Percentiles rank a stretch among this genome's conserved stretches.
phyloP scores from a whole-genome alignment of 2,797 vertebrate species.

The Cirrhinus mrigala region DNA sequence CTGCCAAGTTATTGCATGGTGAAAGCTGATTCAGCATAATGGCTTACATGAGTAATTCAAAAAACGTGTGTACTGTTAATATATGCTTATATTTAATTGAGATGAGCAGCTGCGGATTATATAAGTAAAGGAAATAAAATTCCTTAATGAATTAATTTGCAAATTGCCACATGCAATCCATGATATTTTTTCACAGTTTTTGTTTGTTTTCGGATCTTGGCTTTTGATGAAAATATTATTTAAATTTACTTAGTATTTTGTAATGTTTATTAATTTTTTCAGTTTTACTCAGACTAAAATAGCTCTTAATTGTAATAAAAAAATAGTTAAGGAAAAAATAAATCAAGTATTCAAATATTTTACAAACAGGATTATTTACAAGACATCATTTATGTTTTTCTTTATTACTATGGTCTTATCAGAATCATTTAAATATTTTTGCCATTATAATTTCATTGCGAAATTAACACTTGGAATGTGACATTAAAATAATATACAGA shows the following conservation, averaged over 20 bases:
- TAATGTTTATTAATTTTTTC: background rate
- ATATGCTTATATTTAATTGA: conserved; percentile 19
- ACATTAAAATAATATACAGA: background rate
- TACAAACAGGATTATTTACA: background rate
- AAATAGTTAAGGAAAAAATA: background rate
- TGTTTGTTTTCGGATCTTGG: no score
- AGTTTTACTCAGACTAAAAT: background rate
- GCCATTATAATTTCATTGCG: background rate
- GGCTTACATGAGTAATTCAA: conserved; percentile 1
- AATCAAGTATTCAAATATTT: background rate
- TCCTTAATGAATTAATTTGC: background rate
- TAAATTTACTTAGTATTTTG: background rate
- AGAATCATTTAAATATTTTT: background rate
- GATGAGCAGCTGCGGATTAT: conserved; percentile 16
- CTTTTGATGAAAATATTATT: background rate
- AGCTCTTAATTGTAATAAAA: background rate
- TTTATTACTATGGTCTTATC: background rate
- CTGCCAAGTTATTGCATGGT: conserved; percentile 53
- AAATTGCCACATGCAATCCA: background rate
- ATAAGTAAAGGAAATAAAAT: background rate
- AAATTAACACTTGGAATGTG: background rate
- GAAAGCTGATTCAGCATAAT: conserved; percentile 62
- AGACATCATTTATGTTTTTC: background rate
- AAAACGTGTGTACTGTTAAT: conserved; percentile 22
- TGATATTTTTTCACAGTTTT: background rate